phyloP scores from a whole-genome alignment of 1,140 invertebrate species.

The Hirudo medicinalis region DNA sequence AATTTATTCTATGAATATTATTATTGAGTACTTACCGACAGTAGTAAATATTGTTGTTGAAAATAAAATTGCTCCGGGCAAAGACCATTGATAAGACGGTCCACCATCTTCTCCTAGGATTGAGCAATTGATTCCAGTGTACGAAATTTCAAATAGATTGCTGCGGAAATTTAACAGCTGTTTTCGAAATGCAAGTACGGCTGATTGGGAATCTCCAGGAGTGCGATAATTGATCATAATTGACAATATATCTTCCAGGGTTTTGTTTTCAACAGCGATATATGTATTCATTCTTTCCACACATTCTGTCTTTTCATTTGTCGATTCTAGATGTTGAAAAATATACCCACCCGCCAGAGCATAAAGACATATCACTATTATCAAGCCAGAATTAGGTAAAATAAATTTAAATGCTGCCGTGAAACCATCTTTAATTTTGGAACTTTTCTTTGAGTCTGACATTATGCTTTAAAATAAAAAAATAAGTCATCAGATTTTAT shows the following conservation, averaged over 20 bases:
- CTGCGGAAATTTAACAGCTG: conserved; percentile 32
- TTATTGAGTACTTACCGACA: conserved; percentile 50
- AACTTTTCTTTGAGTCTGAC: too few relatives aligned
- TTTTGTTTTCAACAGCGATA: conserved; percentile 42
- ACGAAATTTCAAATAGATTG: conserved; percentile 32
- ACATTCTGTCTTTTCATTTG: conserved; percentile 61
- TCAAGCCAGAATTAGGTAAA: conserved; percentile 85
- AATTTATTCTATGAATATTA: too few relatives aligned
- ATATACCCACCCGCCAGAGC: conserved; percentile 82
- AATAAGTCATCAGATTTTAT: too few relatives aligned
- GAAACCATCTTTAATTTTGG: conserved; percentile 34
- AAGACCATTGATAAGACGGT: conserved; percentile 49
- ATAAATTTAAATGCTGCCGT: conserved; percentile 74
- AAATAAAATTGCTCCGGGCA: conserved; percentile 61
- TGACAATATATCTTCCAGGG: conserved; percentile 64
- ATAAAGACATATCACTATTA: conserved; percentile 76
- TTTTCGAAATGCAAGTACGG: conserved; percentile 30
- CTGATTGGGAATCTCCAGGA: conserved; percentile 60
- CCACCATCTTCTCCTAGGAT: conserved; percentile 26
- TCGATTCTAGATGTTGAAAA: conserved; percentile 73
- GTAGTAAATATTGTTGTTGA: conserved; percentile 66
- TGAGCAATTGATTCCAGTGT: conserved; percentile 29
- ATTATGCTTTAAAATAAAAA: too few relatives aligned
- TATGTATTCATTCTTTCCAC: conserved; percentile 37
- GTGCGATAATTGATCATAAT: conserved; percentile 54